Base-by-base conservation (phyloP, 2,797 vertebrate genomes). In the Picus viridis region DNA sequence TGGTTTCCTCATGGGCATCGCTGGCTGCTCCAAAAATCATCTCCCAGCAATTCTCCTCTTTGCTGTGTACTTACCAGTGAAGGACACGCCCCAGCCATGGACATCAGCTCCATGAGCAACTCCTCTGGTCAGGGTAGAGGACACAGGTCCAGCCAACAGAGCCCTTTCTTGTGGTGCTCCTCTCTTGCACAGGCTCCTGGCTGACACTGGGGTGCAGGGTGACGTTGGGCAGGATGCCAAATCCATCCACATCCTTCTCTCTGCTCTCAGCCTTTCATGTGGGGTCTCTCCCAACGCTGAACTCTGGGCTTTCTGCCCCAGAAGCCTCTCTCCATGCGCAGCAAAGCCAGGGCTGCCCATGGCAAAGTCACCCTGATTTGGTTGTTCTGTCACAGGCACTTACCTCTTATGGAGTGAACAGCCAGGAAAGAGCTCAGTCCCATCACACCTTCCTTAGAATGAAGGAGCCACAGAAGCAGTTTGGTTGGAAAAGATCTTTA, bases 181-280 rank as follows among this genome's bases (percentile, higher is more conserved):
- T 23, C 22, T 13, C 43, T 6, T 8, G 30, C 39, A 10, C 1
- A 2, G 19, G 70, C 32, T 26, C 54, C 75, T 7, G 18, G 32
- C 23, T 67, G 20, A 17, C 7, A 49, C 45, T 2, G 9, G 24
- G 57, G 27, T 34, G 30, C 32, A 16, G 0, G 9, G 17, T 12
- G 34, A 51, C 2, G 0, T 5, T 30, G 32, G 32, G 39, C 18
- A 11, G 1, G 8, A 57, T 9, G 20, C 30, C 32, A 11, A 18
- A 7, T 59, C n/a, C 30, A 13, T 8, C 12, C 22, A 22, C 51
- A n/a, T 41, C 22, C 9, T 23, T 49, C 30, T 16, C 59, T n/a
- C 43, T 1, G 2, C 32, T 43, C 26, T n/a, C 29, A 58, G 39
- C 22, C 14, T 53, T 30, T 61, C 26, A 16, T 9, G 6, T 83